Evolutionary conservation across 2,888 invertebrate genomes (phyloP).

Genomic region (Cheilosia vulpina): DNA sequence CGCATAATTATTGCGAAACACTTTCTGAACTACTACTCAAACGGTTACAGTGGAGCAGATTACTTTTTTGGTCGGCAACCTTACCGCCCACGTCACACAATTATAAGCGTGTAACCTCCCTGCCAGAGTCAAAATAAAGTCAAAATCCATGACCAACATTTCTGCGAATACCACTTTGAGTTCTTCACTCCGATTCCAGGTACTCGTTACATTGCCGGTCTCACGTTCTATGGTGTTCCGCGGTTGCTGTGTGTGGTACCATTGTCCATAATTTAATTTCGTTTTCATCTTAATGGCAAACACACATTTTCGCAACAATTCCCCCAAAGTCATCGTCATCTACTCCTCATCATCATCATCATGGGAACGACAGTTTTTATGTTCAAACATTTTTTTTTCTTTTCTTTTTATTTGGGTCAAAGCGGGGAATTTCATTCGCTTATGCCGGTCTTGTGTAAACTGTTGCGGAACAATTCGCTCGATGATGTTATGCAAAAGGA

Average conservation of each 20-base stretch:
- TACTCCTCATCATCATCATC: neutral
- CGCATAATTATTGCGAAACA: too few species aligned
- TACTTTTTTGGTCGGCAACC: too few species aligned
- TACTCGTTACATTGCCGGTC: constrained; percentile 14
- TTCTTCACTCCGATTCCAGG: constrained; percentile 9
- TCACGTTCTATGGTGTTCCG: constrained; percentile 22
- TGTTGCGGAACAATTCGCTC: too few species aligned
- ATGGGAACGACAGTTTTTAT: constrained; percentile 26
- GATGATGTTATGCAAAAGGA: too few species aligned
- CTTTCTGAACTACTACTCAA: too few species aligned
- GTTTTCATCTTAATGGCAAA: constrained; percentile 32
- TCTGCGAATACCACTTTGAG: constrained; percentile 22
- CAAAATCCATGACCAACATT: constrained; percentile 7
- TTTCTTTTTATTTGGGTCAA: constrained; percentile 7
- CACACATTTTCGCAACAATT: constrained; percentile 35
- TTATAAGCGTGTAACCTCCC: too few species aligned
- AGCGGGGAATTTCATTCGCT: too few species aligned
- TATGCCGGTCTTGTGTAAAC: too few species aligned
- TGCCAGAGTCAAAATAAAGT: neutral
- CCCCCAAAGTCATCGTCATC: constrained; percentile 16
- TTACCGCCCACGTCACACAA: too few species aligned
- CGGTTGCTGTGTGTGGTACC: neutral
- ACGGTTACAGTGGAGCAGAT: too few species aligned
- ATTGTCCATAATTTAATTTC: constrained; percentile 36
- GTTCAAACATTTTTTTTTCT: neutral